Conservation (phyloP, 2,888 invertebrate genomes). For the Cephus nigrinus region DNA sequence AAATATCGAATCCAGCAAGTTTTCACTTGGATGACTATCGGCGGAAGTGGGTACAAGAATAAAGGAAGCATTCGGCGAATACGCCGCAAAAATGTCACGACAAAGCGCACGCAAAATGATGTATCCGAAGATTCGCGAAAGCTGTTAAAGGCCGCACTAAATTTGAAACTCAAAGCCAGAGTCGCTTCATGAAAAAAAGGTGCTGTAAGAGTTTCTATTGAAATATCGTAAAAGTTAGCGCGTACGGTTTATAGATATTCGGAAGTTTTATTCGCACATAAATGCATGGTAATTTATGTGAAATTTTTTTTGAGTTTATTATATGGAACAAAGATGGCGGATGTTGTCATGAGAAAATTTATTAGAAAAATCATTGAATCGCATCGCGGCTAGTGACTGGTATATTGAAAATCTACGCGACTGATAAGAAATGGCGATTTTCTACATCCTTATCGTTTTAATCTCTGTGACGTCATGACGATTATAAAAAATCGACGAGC, state of each 20-base stretch:
- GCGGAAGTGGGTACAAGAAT: neutral
- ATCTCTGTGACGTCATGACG: neutral
- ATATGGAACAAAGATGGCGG: neutral
- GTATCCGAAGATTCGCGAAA: neutral
- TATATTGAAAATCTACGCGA: neutral
- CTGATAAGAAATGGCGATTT: neutral
- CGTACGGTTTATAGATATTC: neutral
- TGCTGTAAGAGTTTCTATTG: neutral
- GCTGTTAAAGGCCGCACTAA: neutral
- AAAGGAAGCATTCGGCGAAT: neutral
- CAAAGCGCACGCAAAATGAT: neutral
- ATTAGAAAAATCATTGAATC: neutral
- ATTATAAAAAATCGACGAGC: neutral
- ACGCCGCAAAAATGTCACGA: neutral
- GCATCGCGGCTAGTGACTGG: neutral
- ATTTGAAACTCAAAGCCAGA: neutral
- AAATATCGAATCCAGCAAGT: neutral
- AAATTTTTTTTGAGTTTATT: neutral
- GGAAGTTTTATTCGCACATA: neutral
- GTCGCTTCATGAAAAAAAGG: neutral
- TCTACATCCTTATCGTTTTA: neutral
- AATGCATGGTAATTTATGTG: neutral
- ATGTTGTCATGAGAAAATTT: neutral
- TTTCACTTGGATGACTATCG: neutral
- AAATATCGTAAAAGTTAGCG: neutral